Conservation (phyloP, 2,888 invertebrate species). For the Acanthosoma haemorrhoidale region DNA sequence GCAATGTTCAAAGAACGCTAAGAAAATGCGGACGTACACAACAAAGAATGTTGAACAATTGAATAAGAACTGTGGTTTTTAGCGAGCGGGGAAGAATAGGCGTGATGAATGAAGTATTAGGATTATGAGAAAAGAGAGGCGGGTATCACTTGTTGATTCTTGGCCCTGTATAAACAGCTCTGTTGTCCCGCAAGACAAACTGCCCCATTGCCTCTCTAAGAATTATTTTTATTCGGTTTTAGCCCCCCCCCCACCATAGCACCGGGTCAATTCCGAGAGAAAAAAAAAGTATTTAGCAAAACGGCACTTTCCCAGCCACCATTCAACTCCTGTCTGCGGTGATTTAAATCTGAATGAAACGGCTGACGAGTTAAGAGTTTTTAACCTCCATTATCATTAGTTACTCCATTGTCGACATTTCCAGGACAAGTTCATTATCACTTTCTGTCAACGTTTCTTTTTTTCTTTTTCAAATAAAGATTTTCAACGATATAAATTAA, state of each 20-base stretch:
- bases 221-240: neutral
- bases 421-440: neutral
- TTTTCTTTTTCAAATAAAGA: neutral
- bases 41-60: too few species aligned
- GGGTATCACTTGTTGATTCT: neutral
- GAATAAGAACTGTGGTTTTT: too few species aligned
- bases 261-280: neutral
- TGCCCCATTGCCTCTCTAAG: neutral
- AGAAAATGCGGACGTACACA: too few species aligned
- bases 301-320: neutral
- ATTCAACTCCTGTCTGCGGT: too few species aligned
- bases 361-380: conserved; percentile 2
- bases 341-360: conserved; percentile 8
- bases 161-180: neutral
- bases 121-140: conserved; percentile 2
- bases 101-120: neutral
- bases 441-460: neutral
- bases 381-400: conserved; percentile 10
- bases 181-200: neutral
- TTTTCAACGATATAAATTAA: too few species aligned
- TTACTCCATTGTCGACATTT: neutral
- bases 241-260: neutral
- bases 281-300: neutral
- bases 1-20: too few species aligned
- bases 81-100: neutral